Conservation (phyloP, 1,140 invertebrate genomes). For the Drosophila kohkoa region DNA sequence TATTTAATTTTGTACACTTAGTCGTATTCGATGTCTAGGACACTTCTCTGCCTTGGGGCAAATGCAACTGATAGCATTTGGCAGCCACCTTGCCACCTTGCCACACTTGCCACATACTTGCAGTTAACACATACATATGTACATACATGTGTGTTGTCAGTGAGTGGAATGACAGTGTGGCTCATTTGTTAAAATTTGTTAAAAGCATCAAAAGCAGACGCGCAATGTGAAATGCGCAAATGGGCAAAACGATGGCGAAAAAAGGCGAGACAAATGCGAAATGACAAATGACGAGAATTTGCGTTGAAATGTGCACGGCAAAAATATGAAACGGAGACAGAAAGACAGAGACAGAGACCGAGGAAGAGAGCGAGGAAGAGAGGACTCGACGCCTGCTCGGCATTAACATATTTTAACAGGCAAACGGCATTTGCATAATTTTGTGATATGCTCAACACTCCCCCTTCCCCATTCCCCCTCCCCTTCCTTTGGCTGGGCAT, state of each 20-base stretch:
- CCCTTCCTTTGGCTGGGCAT: constrained; percentile 23
- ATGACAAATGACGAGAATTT: constrained; percentile 33
- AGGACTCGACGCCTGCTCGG: constrained; percentile 10
- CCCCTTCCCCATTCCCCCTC: not conserved
- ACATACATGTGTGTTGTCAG: not conserved
- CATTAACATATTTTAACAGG: constrained; percentile 79
- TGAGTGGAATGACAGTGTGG: not conserved
- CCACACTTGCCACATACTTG: not conserved
- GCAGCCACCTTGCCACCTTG: not conserved
- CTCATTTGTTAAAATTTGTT: constrained; percentile 41
- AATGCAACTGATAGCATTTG: not conserved
- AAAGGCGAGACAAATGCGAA: constrained; percentile 29
- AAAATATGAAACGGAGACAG: no score
- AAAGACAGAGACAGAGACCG: no score
- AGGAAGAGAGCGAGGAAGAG: not conserved
- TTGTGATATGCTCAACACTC: constrained; percentile 29
- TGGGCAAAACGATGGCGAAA: constrained; percentile 4
- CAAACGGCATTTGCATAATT: constrained; percentile 76
- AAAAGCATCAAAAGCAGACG: constrained; percentile 36
- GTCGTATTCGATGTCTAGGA: no score
- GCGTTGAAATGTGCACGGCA: constrained; percentile 22
- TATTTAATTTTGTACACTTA: no score
- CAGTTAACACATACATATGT: not conserved
- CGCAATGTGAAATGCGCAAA: not conserved
- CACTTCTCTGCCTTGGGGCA: not conserved